Evolutionary conservation across 1,140 invertebrate species (phyloP).

Genomic region (Arion vulgaris): DNA sequence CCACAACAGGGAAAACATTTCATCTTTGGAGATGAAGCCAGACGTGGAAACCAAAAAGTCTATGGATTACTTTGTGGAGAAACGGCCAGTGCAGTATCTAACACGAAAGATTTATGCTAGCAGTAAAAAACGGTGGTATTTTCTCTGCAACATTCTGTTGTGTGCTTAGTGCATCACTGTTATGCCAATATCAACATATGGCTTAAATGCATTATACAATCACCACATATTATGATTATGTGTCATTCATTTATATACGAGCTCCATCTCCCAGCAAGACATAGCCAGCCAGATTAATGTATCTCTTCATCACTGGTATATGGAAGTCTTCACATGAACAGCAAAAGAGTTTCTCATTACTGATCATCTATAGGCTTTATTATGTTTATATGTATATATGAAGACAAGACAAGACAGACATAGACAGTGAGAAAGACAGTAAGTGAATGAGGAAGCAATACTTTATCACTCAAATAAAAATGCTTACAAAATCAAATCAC

Average conservation of each 20-base stretch:
- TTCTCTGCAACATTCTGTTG: constrained; percentile 33
- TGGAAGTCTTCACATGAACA: neutral
- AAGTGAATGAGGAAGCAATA: neutral
- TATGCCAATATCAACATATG: too few species aligned
- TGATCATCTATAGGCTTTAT: too few species aligned
- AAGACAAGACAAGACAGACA: neutral
- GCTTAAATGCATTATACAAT: too few species aligned
- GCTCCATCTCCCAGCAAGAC: too few species aligned
- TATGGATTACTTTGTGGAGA: neutral
- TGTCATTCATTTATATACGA: too few species aligned
- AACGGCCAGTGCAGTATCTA: neutral
- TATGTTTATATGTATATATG: too few species aligned
- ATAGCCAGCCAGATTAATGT: too few species aligned
- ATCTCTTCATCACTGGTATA: too few species aligned
- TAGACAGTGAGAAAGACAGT: neutral
- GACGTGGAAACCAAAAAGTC: neutral
- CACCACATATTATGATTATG: too few species aligned
- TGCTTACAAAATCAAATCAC: too few species aligned
- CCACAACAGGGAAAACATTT: constrained; percentile 15
- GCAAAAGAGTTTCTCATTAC: constrained; percentile 24
- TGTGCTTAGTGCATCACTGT: neutral
- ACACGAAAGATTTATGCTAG: neutral
- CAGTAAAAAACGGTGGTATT: constrained; percentile 1
- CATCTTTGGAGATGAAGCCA: neutral
- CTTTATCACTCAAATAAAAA: too few species aligned